Conservation (phyloP, 2,113 vertebrate genomes). For the Aleadryas rufinucha region DNA sequence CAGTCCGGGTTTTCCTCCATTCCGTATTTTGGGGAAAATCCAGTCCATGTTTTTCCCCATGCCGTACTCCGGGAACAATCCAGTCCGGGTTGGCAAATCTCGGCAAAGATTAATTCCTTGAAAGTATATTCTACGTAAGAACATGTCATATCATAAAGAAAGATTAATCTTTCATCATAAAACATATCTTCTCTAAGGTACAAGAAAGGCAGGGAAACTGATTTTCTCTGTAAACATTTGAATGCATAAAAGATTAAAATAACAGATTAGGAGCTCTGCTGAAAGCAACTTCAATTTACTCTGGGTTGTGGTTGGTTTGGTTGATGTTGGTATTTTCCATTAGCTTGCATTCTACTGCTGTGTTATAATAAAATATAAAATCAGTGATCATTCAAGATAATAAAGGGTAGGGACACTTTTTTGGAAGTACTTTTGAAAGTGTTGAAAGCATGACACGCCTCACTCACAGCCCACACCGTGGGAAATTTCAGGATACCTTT, state of each 20-base stretch:
- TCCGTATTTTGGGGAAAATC: fast-evolving
- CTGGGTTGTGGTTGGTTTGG: not conserved
- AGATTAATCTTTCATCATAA: not conserved
- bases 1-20: too few relatives aligned
- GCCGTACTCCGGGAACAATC: not conserved
- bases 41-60: not conserved
- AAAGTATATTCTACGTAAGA: not conserved
- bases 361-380: not conserved
- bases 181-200: slow-evolving; percentile 36
- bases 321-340: not conserved
- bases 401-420: not conserved
- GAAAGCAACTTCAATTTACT: slow-evolving; percentile 3
- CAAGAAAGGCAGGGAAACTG: not conserved
- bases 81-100: not conserved
- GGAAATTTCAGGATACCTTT: not conserved
- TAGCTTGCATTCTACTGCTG: not conserved
- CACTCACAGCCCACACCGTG: not conserved
- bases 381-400: not conserved
- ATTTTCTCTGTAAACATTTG: slow-evolving; percentile 15
- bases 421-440: not conserved
- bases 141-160: not conserved
- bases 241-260: slow-evolving; percentile 25
- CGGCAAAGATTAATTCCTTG: slow-evolving; percentile 33
- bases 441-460: not conserved
- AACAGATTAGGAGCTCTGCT: not conserved